Percentiles rank a stretch among this genome's conserved stretches.
phyloP scores from a whole-genome alignment of 2,888 invertebrate genomes.

The Tigriopus californicus region DNA sequence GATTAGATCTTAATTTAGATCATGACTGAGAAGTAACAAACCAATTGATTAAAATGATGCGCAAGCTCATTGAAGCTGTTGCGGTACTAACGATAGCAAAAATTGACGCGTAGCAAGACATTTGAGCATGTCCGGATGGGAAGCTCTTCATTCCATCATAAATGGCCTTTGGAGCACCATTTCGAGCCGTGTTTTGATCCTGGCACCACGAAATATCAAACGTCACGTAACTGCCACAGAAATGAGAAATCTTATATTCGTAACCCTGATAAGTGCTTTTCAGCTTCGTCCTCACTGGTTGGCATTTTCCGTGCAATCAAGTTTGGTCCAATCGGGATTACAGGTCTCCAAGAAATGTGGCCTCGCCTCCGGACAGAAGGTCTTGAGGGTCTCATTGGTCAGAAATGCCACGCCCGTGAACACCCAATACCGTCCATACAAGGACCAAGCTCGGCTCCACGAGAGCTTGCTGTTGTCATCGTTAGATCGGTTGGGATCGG shows the following conservation, averaged over 20 bases:
- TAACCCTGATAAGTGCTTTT: too few species aligned
- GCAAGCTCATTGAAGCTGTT: background rate
- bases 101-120: background rate
- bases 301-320: background rate
- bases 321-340: background rate
- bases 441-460: too few species aligned
- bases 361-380: background rate
- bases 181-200: background rate
- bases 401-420: too few species aligned
- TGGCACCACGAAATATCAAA: too few species aligned
- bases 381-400: too few species aligned
- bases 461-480: too few species aligned
- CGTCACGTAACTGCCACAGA: too few species aligned
- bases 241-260: too few species aligned
- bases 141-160: conserved; percentile 5
- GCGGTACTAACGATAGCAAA: background rate
- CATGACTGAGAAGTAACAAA: too few species aligned
- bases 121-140: conserved; percentile 11
- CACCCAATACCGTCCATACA: too few species aligned
- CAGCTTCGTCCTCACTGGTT: background rate
- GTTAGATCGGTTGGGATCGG: too few species aligned
- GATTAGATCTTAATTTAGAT: background rate
- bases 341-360: conserved; percentile 5
- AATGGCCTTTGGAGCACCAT: background rate
- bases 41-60: background rate